Conservation (phyloP, 2,113 vertebrate species). For the Dasypus novemcinctus region DNA sequence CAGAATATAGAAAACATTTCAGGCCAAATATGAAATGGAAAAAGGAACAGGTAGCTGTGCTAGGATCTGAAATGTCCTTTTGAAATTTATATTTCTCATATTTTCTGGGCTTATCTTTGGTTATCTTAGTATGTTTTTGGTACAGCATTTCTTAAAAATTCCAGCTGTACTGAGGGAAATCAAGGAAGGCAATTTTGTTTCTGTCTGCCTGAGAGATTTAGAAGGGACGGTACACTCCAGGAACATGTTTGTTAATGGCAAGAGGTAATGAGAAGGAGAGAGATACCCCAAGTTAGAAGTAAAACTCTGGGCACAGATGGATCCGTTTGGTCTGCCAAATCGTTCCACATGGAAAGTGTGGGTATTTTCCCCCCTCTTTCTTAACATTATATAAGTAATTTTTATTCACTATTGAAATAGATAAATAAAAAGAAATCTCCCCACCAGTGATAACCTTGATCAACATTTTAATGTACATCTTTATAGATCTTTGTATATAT, state of each 20-base stretch:
- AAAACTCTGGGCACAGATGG: neutral
- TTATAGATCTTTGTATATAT: neutral
- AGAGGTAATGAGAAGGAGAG: neutral
- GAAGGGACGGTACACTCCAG: neutral
- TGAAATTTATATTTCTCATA: neutral
- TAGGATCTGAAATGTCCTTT: neutral
- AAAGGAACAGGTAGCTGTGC: neutral
- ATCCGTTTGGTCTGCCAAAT: neutral
- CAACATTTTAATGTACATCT: neutral
- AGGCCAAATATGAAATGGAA: neutral
- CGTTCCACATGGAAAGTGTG: neutral
- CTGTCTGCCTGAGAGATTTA: neutral
- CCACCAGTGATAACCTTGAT: neutral
- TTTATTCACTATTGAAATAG: neutral
- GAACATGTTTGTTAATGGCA: neutral
- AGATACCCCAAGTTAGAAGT: neutral
- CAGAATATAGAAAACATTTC: neutral
- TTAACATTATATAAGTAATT: neutral
- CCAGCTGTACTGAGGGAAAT: neutral
- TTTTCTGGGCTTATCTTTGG: neutral
- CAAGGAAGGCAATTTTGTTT: neutral
- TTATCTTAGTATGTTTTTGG: neutral
- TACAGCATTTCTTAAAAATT: constrained; percentile 21
- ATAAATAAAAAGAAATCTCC: neutral
- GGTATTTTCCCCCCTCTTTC: neutral